Evolutionary conservation across 2,797 vertebrate genomes (phyloP).

Genomic region (Epinephelus awoara): DNA sequence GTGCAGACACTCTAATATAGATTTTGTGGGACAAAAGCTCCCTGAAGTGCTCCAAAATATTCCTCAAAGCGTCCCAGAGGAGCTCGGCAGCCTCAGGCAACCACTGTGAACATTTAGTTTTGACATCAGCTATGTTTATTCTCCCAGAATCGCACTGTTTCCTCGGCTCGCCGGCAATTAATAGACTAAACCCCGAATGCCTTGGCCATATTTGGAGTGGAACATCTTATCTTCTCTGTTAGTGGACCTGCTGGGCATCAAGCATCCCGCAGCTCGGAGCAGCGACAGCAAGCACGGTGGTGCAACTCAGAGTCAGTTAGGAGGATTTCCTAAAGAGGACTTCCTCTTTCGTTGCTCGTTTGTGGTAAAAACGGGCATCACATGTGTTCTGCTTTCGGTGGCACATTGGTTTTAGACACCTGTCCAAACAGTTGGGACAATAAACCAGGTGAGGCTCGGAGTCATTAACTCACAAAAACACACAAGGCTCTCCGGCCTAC

Average conservation of each 20-base stretch:
- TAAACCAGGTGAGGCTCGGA: conserved; percentile 28
- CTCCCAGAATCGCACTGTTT: conserved; percentile 28
- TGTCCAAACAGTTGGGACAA: conserved; percentile 51
- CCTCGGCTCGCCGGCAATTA: conserved; percentile 48
- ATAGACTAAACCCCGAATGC: conserved; percentile 63
- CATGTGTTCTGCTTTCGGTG: conserved; percentile 34
- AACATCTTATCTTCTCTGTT: conserved; percentile 74
- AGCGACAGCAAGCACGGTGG: conserved; percentile 28
- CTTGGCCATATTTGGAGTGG: conserved; percentile 84
- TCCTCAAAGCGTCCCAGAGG: conserved; percentile 50
- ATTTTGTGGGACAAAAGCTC: conserved; percentile 34
- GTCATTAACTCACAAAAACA: conserved; percentile 42
- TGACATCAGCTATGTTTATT: conserved; percentile 59
- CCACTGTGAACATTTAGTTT: conserved; percentile 58
- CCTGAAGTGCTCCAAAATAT: conserved; percentile 35
- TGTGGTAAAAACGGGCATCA: conserved; percentile 25
- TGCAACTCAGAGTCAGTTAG: conserved; percentile 38
- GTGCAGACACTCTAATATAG: conserved; percentile 6
- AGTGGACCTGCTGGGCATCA: conserved; percentile 70
- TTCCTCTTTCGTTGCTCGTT: conserved; percentile 30
- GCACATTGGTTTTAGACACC: conserved; percentile 38
- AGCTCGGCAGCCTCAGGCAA: conserved; percentile 30
- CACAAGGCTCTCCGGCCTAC: conserved; percentile 4
- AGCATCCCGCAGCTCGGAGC: conserved; percentile 48
- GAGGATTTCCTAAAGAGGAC: conserved; percentile 1